These are phyloP conservation scores for Drosophila willistoni DNA, from an alignment of 1,140 invertebrate genomes.

Conservation along the genomic window DNA sequence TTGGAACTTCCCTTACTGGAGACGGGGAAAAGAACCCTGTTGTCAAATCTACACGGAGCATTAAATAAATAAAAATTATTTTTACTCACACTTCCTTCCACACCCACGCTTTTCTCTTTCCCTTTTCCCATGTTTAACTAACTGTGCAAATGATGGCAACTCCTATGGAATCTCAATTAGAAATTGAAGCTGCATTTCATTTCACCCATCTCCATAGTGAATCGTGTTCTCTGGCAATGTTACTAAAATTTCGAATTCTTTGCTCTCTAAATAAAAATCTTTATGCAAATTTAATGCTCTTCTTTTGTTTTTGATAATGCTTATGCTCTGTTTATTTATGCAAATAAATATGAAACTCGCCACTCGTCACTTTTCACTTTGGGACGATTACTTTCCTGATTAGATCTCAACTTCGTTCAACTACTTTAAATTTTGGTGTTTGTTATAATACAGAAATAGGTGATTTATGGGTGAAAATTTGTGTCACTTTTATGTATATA, in stretches of 20 bases:
- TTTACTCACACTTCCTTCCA: background rate
- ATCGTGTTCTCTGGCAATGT: background rate
- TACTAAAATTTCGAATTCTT: conserved; percentile 47
- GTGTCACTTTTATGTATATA: background rate
- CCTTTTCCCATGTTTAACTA: conserved; percentile 61
- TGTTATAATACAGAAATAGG: too few relatives aligned
- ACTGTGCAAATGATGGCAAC: conserved; percentile 67
- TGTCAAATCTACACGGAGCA: conserved; percentile 57
- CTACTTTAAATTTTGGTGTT: too few relatives aligned
- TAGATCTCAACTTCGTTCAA: too few relatives aligned
- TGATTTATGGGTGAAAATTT: too few relatives aligned
- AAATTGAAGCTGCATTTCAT: conserved; percentile 35
- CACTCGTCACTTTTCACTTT: background rate
- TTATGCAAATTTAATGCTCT: background rate
- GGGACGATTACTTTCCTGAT: too few relatives aligned
- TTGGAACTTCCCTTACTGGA: conserved; percentile 14
- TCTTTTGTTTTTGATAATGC: background rate
- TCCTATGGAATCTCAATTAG: conserved; percentile 72
- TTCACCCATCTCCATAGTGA: background rate
- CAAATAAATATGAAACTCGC: background rate
- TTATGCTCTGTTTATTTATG: background rate
- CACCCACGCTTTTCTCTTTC: background rate
- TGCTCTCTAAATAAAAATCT: background rate
- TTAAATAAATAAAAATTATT: conserved; percentile 69
- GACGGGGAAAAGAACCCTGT: background rate